phyloP scores from a whole-genome alignment of 2,888 invertebrate species.

The Cosmopolites sordidus region DNA sequence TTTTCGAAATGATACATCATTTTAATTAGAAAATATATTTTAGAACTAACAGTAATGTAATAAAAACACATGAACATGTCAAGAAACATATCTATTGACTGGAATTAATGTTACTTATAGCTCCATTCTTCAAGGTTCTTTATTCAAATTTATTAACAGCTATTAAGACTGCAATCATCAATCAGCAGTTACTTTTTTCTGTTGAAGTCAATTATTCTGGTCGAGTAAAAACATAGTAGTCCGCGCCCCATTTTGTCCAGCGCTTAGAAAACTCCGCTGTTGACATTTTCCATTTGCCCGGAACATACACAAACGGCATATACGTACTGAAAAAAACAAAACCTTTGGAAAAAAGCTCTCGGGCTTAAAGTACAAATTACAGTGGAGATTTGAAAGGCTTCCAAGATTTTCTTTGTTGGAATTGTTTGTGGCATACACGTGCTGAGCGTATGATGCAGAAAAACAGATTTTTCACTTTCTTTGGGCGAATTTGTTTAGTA shows the following conservation, averaged over 20 bases:
- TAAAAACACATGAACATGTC: too few species aligned
- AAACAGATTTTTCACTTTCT: conserved; percentile 1
- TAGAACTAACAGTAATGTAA: too few species aligned
- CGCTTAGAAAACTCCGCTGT: background rate
- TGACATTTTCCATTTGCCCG: conserved; percentile 2
- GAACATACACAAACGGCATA: background rate
- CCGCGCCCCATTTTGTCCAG: background rate
- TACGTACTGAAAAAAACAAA: conserved; percentile 9
- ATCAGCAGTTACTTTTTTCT: too few species aligned
- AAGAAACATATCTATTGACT: too few species aligned
- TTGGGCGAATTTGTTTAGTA: background rate
- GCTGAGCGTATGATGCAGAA: background rate
- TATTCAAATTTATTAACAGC: too few species aligned
- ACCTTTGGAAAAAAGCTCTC: conserved; percentile 10
- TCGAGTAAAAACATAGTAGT: background rate
- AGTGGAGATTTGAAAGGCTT: conserved; percentile 8
- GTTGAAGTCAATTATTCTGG: background rate
- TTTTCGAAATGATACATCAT: too few species aligned
- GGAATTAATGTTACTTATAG: too few species aligned
- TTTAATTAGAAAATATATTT: too few species aligned
- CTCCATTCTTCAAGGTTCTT: too few species aligned
- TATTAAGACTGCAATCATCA: too few species aligned
- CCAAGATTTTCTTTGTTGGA: conserved; percentile 9
- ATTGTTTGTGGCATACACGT: conserved; percentile 4
- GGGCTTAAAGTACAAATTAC: conserved; percentile 15